phyloP scores from a whole-genome alignment of 2,797 vertebrate genomes.

The Tiaroga cobitis region DNA sequence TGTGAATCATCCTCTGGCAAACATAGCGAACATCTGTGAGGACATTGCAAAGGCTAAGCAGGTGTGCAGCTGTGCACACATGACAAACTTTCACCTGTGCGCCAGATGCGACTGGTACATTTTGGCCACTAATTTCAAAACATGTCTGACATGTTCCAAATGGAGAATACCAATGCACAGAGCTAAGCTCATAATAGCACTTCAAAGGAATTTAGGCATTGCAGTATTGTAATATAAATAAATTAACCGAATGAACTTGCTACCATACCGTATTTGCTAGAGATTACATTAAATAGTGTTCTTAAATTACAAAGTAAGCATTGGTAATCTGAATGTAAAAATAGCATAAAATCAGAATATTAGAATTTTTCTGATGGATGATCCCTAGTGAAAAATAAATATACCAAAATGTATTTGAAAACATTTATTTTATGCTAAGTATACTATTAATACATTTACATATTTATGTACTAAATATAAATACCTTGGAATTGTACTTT shows the following conservation, averaged over 20 bases:
- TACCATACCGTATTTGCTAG: no score
- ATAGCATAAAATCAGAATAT: not conserved
- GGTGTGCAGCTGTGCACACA: conserved; percentile 59
- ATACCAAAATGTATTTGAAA: no score
- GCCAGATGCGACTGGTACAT: not conserved
- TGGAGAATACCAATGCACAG: not conserved
- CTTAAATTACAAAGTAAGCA: not conserved
- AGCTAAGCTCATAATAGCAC: no score
- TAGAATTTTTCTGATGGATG: not conserved
- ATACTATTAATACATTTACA: no score
- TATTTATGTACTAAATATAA: no score
- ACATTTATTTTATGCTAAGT: no score
- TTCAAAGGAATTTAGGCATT: not conserved
- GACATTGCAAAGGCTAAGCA: conserved; percentile 41
- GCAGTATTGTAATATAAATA: not conserved
- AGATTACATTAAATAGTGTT: not conserved
- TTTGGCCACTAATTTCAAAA: not conserved
- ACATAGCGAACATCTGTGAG: conserved; percentile 34
- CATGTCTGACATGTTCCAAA: not conserved
- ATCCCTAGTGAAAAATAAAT: no score
- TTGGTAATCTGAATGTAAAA: not conserved
- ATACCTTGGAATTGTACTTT: no score
- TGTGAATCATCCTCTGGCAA: conserved; percentile 43
- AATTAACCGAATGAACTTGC: not conserved
- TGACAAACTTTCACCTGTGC: conserved; percentile 50